Conservation (phyloP, 2,113 vertebrate genomes). For the Verasper variegatus region DNA sequence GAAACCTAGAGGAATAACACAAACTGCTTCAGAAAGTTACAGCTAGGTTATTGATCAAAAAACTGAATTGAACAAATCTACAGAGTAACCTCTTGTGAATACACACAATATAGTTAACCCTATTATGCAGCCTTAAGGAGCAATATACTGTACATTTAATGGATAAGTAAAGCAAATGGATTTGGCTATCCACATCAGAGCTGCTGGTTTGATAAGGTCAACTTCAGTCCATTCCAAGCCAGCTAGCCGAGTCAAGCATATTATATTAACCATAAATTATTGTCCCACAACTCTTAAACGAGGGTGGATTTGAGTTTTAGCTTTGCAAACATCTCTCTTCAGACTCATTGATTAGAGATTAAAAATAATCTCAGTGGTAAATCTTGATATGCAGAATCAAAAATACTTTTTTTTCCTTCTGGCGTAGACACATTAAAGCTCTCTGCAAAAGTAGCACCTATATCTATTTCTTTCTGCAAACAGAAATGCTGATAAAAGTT, state of each 20-base stretch:
- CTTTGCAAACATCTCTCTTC: slow-evolving; percentile 4
- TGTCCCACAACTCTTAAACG: slow-evolving; percentile 12
- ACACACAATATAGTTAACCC: not conserved
- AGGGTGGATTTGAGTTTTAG: not conserved
- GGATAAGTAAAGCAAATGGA: not conserved
- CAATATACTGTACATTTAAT: not conserved
- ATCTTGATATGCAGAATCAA: not conserved
- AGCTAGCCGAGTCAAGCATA: not conserved
- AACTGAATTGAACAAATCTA: no score
- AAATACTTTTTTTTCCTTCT: not conserved
- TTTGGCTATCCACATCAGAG: not conserved
- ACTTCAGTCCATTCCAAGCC: not conserved
- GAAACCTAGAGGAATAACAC: slow-evolving; percentile 41
- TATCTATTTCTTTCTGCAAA: not conserved
- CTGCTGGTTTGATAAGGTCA: slow-evolving; percentile 6
- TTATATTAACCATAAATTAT: slow-evolving; percentile 12
- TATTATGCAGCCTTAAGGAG: not conserved
- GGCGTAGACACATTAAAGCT: not conserved
- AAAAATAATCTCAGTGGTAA: not conserved
- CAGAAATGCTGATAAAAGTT: not conserved
- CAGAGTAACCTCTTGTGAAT: no score
- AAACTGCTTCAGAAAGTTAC: slow-evolving; percentile 5
- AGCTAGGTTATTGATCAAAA: not conserved
- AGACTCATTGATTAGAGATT: not conserved
- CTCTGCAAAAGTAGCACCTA: not conserved